Percentiles rank a stretch among this genome's conserved stretches.
Conservation (phyloP, 2,113 vertebrate species). For the Martes martes region DNA sequence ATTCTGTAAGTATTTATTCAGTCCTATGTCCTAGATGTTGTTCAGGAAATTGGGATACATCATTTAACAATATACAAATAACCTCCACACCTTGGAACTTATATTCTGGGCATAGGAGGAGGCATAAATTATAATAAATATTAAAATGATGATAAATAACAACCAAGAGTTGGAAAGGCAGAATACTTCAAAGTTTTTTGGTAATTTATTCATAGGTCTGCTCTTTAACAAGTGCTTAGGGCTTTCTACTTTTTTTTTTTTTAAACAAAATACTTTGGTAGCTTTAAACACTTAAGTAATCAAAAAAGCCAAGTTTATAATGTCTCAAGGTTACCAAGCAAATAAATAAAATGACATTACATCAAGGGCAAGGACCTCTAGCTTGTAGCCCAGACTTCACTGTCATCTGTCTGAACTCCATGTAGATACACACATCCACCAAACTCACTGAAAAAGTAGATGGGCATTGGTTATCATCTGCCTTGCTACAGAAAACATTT, state of each 20-base stretch:
- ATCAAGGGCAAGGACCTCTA: not conserved
- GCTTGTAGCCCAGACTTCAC: not conserved
- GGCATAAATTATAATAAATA: not conserved
- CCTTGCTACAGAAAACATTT: not conserved
- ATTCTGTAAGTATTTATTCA: not conserved
- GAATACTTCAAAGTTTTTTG: not conserved
- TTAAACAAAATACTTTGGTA: not conserved
- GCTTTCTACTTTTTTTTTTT: not conserved
- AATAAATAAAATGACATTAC: not conserved
- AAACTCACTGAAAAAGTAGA: not conserved
- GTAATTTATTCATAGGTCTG: not conserved
- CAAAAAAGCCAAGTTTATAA: not conserved
- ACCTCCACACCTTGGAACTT: not conserved
- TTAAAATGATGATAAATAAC: not conserved
- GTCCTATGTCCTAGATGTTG: not conserved
- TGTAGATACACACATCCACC: rapidly evolving
- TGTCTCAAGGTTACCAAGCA: not conserved
- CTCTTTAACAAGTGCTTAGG: not conserved
- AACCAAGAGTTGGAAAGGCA: not conserved
- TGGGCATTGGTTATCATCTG: not conserved
- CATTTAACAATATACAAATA: not conserved
- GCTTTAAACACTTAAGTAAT: not conserved
- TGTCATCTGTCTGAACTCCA: not conserved
- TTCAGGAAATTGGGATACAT: not conserved
- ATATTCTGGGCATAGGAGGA: not conserved